These are phyloP conservation scores for Orchesellides sinensis DNA, from an alignment of 2,888 invertebrate genomes.

Conservation along the genomic window DNA sequence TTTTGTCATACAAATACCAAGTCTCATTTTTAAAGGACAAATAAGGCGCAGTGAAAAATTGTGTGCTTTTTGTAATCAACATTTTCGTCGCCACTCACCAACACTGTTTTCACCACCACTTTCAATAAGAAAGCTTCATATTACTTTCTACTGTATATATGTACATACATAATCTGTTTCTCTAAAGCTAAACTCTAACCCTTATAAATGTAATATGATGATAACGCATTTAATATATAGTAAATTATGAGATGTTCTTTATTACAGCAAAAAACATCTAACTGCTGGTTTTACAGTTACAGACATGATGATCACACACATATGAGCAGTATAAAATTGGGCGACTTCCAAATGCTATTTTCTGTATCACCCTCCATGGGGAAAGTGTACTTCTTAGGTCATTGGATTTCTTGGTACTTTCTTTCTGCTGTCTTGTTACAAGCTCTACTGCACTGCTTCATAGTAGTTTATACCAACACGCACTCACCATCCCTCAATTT, in stretches of 20 bases:
- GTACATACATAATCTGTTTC: background rate
- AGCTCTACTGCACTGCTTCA: no score
- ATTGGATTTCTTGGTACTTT: background rate
- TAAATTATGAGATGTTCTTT: conserved; percentile 37
- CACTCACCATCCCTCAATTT: conserved; percentile 12
- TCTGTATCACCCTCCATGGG: background rate
- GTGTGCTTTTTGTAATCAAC: no score
- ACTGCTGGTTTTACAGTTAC: conserved; percentile 21
- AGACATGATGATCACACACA: conserved; percentile 41
- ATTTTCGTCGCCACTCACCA: no score
- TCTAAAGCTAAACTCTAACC: background rate
- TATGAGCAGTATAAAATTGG: conserved; percentile 51
- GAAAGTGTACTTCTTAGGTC: conserved; percentile 35
- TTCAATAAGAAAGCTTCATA: no score
- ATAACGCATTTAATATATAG: conserved; percentile 1
- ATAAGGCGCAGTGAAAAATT: no score
- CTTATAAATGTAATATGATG: background rate
- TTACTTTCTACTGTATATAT: background rate
- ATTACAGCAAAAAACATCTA: conserved; percentile 21
- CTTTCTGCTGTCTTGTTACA: background rate
- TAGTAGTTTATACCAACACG: background rate
- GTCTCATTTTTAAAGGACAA: no score
- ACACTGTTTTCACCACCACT: background rate
- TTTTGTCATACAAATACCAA: no score
- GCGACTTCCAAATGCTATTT: conserved; percentile 28